Percentiles rank a stretch among this genome's conserved stretches.
Conservation (phyloP, 37 sponge, comb jelly and placozoan species). For the Ianthella basta region DNA sequence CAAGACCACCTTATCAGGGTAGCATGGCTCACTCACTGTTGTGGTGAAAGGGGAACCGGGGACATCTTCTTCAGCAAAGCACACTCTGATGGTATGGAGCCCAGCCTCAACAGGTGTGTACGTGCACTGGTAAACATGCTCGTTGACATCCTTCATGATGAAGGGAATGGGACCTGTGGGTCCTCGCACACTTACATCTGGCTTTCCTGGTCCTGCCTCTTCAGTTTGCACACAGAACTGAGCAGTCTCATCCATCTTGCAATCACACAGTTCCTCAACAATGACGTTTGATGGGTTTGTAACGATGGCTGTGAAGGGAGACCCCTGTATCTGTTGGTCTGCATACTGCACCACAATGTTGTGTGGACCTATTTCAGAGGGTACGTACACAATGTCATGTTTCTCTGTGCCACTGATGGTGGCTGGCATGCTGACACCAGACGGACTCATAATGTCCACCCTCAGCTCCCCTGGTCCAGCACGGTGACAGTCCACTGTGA, state of each 20-base stretch:
- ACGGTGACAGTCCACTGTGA: slow-evolving; percentile 14
- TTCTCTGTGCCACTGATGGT: not conserved
- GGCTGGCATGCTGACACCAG: slow-evolving; percentile 7
- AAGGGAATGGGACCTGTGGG: slow-evolving; percentile 49
- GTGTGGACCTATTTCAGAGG: slow-evolving; percentile 25
- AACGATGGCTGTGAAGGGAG: slow-evolving; percentile 52
- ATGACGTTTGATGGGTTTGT: slow-evolving; percentile 24
- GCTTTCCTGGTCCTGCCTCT: slow-evolving; percentile 74
- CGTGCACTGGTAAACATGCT: slow-evolving; percentile 38
- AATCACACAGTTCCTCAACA: slow-evolving; percentile 50
- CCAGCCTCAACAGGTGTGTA: slow-evolving; percentile 62
- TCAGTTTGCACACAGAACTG: slow-evolving; percentile 70
- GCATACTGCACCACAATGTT: slow-evolving; percentile 3
- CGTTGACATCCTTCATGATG: slow-evolving; percentile 34
- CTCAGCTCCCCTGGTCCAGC: slow-evolving; percentile 20
- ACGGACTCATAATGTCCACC: slow-evolving; percentile 19
- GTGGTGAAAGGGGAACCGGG: slow-evolving; percentile 71
- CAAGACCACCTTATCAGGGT: not conserved
- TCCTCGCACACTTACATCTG: slow-evolving; percentile 49
- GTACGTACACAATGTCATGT: slow-evolving; percentile 12
- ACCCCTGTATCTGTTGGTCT: slow-evolving; percentile 52
- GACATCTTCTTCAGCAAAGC: slow-evolving; percentile 53
- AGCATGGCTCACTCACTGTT: slow-evolving; percentile 37
- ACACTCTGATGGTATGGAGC: slow-evolving; percentile 47
- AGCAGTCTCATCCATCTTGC: slow-evolving; percentile 49